Evolutionary conservation across 2,113 vertebrate species (phyloP).

Genomic region (Brienomyrus brachyistius): DNA sequence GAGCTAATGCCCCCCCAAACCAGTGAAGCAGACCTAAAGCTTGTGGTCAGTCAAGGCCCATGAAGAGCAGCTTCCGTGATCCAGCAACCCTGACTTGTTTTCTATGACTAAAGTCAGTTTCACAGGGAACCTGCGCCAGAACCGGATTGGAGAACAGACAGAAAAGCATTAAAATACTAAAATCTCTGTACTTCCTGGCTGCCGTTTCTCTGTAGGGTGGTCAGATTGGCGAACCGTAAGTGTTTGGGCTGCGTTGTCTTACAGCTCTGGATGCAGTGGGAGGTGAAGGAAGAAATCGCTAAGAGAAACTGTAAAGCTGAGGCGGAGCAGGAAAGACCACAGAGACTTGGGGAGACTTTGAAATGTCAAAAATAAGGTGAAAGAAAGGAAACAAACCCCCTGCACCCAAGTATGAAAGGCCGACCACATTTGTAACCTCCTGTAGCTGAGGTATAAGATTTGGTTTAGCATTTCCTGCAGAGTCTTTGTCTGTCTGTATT

Average conservation of each 20-base stretch:
- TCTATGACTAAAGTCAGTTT: conserved; percentile 66
- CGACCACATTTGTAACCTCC: not conserved
- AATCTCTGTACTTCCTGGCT: conserved; percentile 57
- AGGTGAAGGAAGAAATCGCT: conserved; percentile 53
- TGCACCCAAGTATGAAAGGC: not conserved
- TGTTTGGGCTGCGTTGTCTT: conserved; percentile 78
- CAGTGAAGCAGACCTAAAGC: conserved; percentile 44
- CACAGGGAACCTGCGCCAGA: conserved; percentile 67
- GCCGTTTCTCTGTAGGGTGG: conserved; percentile 65
- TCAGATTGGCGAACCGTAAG: conserved; percentile 62
- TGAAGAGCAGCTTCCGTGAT: conserved; percentile 53
- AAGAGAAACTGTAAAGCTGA: conserved; percentile 55
- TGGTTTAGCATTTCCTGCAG: conserved; percentile 1
- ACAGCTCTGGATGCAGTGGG: conserved; percentile 57
- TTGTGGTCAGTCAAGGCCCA: conserved; percentile 47
- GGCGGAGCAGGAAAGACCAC: conserved; percentile 46
- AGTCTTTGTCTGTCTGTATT: not conserved
- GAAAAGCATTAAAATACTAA: conserved; percentile 68
- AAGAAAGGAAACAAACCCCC: conserved; percentile 37
- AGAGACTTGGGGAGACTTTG: conserved; percentile 46
- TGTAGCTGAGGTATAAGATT: not conserved
- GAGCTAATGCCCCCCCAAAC: conserved; percentile 36
- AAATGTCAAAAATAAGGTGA: conserved; percentile 44
- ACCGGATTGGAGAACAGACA: conserved; percentile 69
- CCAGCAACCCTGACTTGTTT: conserved; percentile 58